phyloP scores from a whole-genome alignment of 2,113 vertebrate genomes.

The Pogona vitticeps region DNA sequence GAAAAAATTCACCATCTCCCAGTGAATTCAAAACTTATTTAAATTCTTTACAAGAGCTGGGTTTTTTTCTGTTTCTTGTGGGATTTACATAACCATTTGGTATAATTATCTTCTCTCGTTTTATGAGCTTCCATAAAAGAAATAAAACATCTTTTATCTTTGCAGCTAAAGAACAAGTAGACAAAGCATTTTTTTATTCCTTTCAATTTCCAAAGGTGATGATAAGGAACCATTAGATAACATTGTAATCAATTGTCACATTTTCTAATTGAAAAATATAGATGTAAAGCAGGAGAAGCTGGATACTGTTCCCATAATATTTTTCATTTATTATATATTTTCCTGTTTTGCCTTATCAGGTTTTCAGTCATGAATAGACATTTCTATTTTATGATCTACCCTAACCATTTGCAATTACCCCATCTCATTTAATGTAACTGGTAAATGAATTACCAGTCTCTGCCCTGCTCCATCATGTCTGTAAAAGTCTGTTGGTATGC shows the following conservation, averaged over 20 bases:
- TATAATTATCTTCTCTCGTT: constrained; percentile 50
- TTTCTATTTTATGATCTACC: constrained; percentile 1
- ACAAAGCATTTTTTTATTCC: constrained; percentile 51
- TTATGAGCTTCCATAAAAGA: constrained; percentile 42
- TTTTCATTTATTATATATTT: constrained; percentile 10
- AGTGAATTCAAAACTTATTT: constrained; percentile 37
- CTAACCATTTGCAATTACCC: constrained; percentile 1
- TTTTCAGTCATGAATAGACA: constrained; percentile 9
- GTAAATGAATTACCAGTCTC: constrained; percentile 4
- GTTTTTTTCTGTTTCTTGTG: constrained; percentile 49
- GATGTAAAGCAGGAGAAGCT: background rate
- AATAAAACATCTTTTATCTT: constrained; percentile 53
- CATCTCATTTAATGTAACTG: constrained; percentile 4
- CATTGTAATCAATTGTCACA: constrained; percentile 32
- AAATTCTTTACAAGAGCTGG: background rate
- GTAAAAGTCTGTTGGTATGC: background rate
- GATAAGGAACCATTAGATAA: constrained; percentile 43
- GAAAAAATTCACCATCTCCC: constrained; percentile 19
- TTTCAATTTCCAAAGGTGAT: constrained; percentile 47
- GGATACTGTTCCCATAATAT: constrained; percentile 1
- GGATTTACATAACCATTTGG: constrained; percentile 55
- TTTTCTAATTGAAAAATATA: constrained; percentile 55
- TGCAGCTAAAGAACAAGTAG: constrained; percentile 35
- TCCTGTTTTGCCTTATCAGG: constrained; percentile 1
- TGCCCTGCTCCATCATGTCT: background rate